Base-by-base conservation (phyloP, 2,888 invertebrate species). In the Epicampocera succincta region DNA sequence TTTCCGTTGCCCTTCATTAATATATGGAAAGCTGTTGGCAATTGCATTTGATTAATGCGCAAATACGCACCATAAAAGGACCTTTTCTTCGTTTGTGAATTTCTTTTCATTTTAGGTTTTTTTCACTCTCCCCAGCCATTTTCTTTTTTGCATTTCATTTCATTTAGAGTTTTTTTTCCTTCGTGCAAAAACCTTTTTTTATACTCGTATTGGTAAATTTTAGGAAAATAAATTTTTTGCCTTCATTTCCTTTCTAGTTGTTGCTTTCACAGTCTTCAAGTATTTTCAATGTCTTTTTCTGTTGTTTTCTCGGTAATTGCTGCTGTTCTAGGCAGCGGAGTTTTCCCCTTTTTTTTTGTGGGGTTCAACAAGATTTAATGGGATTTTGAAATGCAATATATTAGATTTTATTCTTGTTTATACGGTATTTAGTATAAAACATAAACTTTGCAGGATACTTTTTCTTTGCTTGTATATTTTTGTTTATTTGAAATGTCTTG, bases 21-120 rank as follows among this genome's bases (percentile, higher is more conserved):
- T 77, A 63, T 73, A 80, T 78, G 72, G 58, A 73, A 75, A 78
- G 74, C 79, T 82, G 65, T 75, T 80, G 84, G 80, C 81, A 84
- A 85, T 84, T 84, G 83, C 84, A 84, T 83, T 83, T 85, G 85
- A 75, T 84, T 75, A 83, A 84, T 80, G 78, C 73, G 86, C 84
- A 80, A 83, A 85, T 85, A 84, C 84, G 84, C 84, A 84, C 84
- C 87, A 86, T 85, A 85, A 74, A 69, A 52, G 42, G 60, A 19
- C 48, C 69, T 50, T 65, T 78, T 81, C 76, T 75, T n/a, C 29
- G 42, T 52, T 63, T 17, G 19, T 42, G 50, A 58, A 42, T 60
- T 68, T 8, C 17, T 65, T 60, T 29, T 42, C n/a, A 40, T 61
- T 63, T 73, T 50, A 69, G 38, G 42, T 15, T 50, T 65, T 25